A percentile compares a stretch with the other conserved stretches of the same genome.
phyloP scores from a whole-genome alignment of 2,888 invertebrate genomes.

The Keiferia lycopersicella region DNA sequence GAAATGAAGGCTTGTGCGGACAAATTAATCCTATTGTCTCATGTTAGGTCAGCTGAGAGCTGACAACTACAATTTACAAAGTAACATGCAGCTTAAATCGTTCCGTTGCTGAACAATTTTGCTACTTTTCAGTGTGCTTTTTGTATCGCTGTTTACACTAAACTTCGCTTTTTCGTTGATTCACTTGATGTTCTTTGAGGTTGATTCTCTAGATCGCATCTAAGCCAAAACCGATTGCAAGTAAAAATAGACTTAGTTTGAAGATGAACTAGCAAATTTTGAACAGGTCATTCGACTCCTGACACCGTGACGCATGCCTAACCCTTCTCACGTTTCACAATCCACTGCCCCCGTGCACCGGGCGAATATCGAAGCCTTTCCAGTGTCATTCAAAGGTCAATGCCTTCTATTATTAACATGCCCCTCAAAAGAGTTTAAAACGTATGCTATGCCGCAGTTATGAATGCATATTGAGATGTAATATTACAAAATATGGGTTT shows the following conservation, averaged over 20 bases:
- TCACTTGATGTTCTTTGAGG: no score
- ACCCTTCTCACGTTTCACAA: constrained; percentile 60
- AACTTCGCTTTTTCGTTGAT: no score
- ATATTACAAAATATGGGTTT: no score
- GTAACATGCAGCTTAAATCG: background rate
- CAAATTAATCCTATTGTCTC: constrained; percentile 25
- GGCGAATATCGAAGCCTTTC: constrained; percentile 27
- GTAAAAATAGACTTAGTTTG: background rate
- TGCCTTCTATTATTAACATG: background rate
- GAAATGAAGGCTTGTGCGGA: constrained; percentile 28
- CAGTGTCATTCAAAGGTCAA: constrained; percentile 11
- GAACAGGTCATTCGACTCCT: constrained; percentile 35
- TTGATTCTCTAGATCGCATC: no score
- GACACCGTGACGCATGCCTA: constrained; percentile 49
- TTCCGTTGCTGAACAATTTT: background rate
- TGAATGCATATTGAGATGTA: no score
- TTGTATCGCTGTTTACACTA: no score
- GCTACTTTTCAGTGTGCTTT: no score
- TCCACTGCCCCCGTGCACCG: constrained; percentile 39
- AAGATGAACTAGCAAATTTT: constrained; percentile 19
- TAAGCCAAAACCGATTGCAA: background rate
- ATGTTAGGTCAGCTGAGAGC: constrained; percentile 7
- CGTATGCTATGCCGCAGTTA: background rate
- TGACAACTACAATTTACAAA: background rate
- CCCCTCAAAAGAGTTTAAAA: background rate